A percentile compares a stretch with the other conserved stretches of the same genome.
Evolutionary conservation across 1,140 invertebrate species (phyloP).

Genomic region (Physella acuta): DNA sequence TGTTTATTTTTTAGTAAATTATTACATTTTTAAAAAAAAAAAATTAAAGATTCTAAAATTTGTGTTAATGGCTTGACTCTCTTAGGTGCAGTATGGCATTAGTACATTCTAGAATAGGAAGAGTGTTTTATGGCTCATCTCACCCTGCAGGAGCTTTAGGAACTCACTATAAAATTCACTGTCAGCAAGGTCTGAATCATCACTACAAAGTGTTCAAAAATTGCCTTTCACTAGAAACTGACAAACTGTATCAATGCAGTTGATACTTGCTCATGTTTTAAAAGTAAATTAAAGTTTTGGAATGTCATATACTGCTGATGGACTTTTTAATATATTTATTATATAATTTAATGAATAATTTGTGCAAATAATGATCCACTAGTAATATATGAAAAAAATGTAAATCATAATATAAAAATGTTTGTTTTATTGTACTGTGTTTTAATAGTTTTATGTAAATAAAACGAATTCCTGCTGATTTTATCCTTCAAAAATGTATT

Average conservation of each 20-base stretch:
- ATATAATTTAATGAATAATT: background rate
- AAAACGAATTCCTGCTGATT: too few relatives aligned
- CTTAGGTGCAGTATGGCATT: conserved; percentile 81
- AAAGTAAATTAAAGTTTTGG: background rate
- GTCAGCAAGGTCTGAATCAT: conserved; percentile 82
- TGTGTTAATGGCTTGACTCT: too few relatives aligned
- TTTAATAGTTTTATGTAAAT: too few relatives aligned
- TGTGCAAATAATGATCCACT: background rate
- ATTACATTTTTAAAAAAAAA: too few relatives aligned
- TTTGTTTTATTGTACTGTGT: too few relatives aligned
- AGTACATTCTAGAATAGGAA: conserved; percentile 79
- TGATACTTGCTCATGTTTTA: too few relatives aligned
- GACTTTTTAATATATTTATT: background rate
- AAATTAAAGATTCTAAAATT: too few relatives aligned
- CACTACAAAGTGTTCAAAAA: conserved; percentile 76
- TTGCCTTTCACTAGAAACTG: background rate
- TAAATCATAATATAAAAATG: too few relatives aligned
- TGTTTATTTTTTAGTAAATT: too few relatives aligned
- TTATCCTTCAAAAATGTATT: too few relatives aligned
- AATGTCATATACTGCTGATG: background rate
- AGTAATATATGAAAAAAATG: too few relatives aligned
- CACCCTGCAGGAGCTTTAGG: conserved; percentile 72
- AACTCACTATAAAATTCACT: conserved; percentile 74
- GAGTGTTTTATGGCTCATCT: conserved; percentile 76
- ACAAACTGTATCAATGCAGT: conserved; percentile 3